Base-by-base conservation (phyloP, 1,140 invertebrate genomes). In the Hylyphantes graminicola region DNA sequence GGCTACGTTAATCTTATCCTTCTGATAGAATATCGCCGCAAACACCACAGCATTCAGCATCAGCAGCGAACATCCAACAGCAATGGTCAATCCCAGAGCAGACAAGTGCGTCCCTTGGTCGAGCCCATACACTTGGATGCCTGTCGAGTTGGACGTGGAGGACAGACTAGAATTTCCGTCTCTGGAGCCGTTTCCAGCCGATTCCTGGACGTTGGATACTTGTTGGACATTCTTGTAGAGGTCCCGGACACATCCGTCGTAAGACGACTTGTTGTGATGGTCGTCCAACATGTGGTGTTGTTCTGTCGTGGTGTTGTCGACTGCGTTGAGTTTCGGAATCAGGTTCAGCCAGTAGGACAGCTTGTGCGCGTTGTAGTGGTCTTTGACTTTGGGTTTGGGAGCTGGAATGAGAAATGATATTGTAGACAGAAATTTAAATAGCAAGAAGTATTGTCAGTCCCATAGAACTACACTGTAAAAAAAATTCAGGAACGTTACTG, bases 21-120 rank as follows among this genome's bases (percentile, higher is more conserved):
- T 92, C 88, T 97, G 96, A 88, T 97, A 96, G 88, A 97, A 98
- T 63, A 98, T 96, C 9, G 51, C 96, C 54, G 96, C 96, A 88
- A 98, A 98, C 67, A 98, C 96, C 0, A 98, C 91, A 9, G 98
- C 93, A 89, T 98, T 98, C 5, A 98, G 92, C 13, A 98, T 92
- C 6, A 99, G 91, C 11, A 97, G 91, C 64, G 95, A 94, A 88
- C 95, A 96, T 0, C 97, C 97, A 3, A 98, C 95, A 0, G 95
- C 96, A 76, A 98, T 96, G 0, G 96, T 98, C 3, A 98, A 94
- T 15, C 95, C 95, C 0, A 98, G 90, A 0, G 96, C 96, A 0
- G 96, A 96, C 0, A 95, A 96, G 89, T 97, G 96, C 59, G 94
- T 95, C 87, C 95, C 86, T 12, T 85, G 63, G 70, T 87, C 87